Evolutionary conservation across 2,113 vertebrate genomes (phyloP).

Genomic region (Aphelocoma coerulescens): DNA sequence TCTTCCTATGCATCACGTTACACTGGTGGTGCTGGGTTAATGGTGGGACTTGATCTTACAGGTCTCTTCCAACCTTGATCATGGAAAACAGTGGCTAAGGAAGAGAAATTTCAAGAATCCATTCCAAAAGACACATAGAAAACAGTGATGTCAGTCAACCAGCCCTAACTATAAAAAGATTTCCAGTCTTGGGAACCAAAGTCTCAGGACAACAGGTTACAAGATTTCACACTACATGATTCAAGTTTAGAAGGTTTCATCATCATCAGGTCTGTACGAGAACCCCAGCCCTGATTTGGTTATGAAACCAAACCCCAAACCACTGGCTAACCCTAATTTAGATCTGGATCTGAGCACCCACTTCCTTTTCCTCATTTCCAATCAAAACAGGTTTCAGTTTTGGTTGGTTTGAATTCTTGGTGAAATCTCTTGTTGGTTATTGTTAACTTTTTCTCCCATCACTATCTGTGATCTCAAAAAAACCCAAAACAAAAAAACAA

Average conservation of each 20-base stretch:
- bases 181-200: neutral
- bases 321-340: neutral
- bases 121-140: neutral
- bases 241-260: neutral
- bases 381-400: conserved; percentile 37
- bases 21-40: neutral
- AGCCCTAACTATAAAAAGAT: neutral
- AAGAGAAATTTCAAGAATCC: neutral
- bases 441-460: neutral
- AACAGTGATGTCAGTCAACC: neutral
- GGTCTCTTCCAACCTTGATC: neutral
- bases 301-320: conserved; percentile 43
- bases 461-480: neutral
- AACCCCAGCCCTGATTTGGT: neutral
- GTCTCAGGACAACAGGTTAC: neutral
- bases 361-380: conserved; percentile 48
- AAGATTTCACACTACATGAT: neutral
- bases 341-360: conserved; percentile 33
- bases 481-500: neutral
- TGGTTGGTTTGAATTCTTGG: neutral
- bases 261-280: neutral
- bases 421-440: neutral
- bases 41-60: too few relatives aligned
- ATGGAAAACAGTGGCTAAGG: neutral
- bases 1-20: neutral